A percentile compares a stretch with the other conserved stretches of the same genome.
Evolutionary conservation across 1,140 invertebrate species (phyloP).

Genomic region (Dreissena polymorpha): DNA sequence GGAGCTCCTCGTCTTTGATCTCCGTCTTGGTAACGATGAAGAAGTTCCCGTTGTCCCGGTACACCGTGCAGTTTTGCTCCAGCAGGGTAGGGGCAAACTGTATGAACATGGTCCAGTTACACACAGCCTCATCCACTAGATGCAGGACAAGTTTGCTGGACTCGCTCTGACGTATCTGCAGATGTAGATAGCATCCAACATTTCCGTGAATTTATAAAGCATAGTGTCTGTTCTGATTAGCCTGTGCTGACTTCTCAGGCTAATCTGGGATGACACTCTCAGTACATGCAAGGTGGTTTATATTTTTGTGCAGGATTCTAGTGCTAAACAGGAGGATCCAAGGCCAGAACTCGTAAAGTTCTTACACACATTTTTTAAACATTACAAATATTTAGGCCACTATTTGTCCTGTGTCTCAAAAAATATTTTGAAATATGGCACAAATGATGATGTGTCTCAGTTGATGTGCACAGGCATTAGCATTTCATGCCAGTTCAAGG

Average conservation of each 20-base stretch:
- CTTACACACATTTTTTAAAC: too few relatives aligned
- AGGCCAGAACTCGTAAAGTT: too few relatives aligned
- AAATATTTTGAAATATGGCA: too few relatives aligned
- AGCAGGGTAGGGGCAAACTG: constrained; percentile 56
- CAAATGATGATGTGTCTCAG: too few relatives aligned
- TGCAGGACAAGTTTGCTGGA: constrained; percentile 54
- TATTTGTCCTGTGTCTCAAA: too few relatives aligned
- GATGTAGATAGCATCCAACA: background rate
- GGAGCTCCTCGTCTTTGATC: constrained; percentile 63
- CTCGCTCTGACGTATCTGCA: constrained; percentile 48
- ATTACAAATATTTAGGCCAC: too few relatives aligned
- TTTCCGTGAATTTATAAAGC: background rate
- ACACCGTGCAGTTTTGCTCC: constrained; percentile 71
- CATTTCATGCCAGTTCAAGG: too few relatives aligned
- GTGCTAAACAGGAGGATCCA: too few relatives aligned
- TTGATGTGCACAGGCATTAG: too few relatives aligned
- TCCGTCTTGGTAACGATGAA: constrained; percentile 64
- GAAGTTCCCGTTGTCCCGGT: constrained; percentile 64
- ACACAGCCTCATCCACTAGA: constrained; percentile 61
- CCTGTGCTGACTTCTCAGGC: background rate
- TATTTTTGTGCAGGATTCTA: too few relatives aligned
- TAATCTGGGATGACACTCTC: background rate
- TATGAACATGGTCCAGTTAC: constrained; percentile 73
- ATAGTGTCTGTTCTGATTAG: background rate
- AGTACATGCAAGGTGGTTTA: too few relatives aligned